Evolutionary conservation across 2,797 vertebrate genomes (phyloP), one percentile per base, ranked within the genome.

Genomic region (Netta rufina): DNA sequence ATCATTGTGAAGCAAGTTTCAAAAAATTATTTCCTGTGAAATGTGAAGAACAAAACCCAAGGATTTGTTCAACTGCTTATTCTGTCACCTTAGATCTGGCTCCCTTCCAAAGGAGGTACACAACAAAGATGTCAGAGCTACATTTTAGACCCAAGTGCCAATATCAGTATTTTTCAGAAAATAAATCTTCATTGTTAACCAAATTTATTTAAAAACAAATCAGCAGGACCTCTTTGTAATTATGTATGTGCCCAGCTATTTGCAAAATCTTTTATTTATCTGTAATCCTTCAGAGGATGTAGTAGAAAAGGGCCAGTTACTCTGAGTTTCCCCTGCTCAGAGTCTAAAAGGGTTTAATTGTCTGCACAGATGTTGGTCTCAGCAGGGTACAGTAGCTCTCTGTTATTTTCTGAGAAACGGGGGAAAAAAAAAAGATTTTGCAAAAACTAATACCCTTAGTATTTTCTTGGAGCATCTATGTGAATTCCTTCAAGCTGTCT

Each of bases 301-400:
- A 79, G 78, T 75, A 94, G 92, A 94, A 95, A 96, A 93, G 84
- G 88, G 78, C 65, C 65, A 89, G 86, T 97, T 96, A 77, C 77
- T 96, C 90, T 22, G 71, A 90, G 95, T 92, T 95, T 85, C 83
- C 70, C 91, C 84, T 17, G 58, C 80, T 83, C 4, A 0, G 61
- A 74, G 86, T 75, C 95, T 95, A 92, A 96, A 92, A 95, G 86
- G 91, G 41, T 95, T 93, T 94, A 93, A 97, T 96, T 97, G 94
- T 96, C 95, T 89, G 72, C 94, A 95, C 95, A 96, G 95, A 96
- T 95, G 95, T 89, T 91, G 88, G 81, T 71, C 90, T 90, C 93
- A 95, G 90, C 86, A 95, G 92, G 91, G 65, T 58, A 96, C 86
- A 95, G 94, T 87, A 87, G 86, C 67, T 54, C 91, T 94, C 95